Base-by-base conservation (phyloP, 2,888 invertebrate genomes). In the Capitulum mitella region DNA sequence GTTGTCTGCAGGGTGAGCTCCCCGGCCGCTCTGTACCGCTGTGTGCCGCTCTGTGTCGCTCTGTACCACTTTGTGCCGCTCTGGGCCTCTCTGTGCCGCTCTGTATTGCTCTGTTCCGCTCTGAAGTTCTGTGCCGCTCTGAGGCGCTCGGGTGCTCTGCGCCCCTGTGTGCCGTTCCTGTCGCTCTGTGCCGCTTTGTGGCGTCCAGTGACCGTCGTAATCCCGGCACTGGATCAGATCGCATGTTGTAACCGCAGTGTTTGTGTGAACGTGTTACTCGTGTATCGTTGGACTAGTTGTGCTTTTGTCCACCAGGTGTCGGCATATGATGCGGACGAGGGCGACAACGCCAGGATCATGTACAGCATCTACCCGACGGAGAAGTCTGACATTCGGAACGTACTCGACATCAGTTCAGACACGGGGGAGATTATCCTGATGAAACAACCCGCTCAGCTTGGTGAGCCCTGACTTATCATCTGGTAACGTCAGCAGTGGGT, bases 301-400 rank as follows among this genome's bases (percentile, higher is more conserved):
- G n/a, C n/a, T n/a, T n/a, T n/a, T n/a, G 43, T 43, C 83, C 84
- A 83, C 78, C 82, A 89, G 89, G 86, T 90, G 3, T 89, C 89
- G 84, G 95, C 95, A 43, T 85, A 86, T n/a, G 97, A 97, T 86
- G 86, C 87, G 2, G 96, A 96, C 87, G 91, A 91, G 83, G 92
- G 91, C 82, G 88, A 89, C 79, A 89, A 92, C 83, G 91, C 92
- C 19, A 88, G 89, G 81, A 88, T 96, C 77, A 88, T 89, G 81
- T 97, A 95, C 87, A 90, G 91, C 6, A 90, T 95, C 82, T 91
- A 93, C 84, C 93, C 93, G 83, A 90, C 88, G 76, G 89, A 89
- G 81, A 88, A 89, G 79, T 88, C 90, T 58, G 89, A 89, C 82
- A 87, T 90, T 76, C 89, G 89, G 79, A 90, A 91, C 79, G 87